Conservation (phyloP, 2,797 vertebrate genomes). For the Neosalanx taihuensis region DNA sequence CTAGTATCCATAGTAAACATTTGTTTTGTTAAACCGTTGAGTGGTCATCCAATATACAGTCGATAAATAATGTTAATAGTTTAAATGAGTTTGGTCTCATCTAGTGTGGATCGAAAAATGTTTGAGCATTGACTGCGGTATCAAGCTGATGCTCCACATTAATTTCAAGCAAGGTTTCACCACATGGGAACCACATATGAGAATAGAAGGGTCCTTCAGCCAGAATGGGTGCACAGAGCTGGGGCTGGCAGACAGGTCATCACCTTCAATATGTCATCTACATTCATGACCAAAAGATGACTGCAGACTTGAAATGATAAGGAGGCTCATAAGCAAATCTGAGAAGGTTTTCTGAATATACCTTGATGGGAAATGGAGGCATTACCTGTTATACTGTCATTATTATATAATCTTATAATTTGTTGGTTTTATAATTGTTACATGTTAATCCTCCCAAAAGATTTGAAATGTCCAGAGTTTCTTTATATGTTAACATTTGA, state of each 20-base stretch:
- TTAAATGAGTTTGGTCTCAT: background rate
- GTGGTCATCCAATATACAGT: background rate
- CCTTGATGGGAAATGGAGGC: background rate
- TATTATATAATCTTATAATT: background rate
- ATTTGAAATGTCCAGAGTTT: background rate
- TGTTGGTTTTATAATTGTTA: background rate
- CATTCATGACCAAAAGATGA: conserved; percentile 1
- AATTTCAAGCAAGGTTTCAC: conserved; percentile 14
- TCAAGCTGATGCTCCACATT: background rate
- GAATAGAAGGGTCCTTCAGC: background rate
- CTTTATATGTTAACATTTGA: background rate
- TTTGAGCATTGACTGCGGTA: background rate
- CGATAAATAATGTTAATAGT: background rate
- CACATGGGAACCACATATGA: conserved; percentile 3
- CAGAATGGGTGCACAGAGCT: background rate
- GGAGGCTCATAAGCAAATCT: background rate
- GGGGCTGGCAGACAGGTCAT: background rate
- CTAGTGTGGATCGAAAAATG: background rate
- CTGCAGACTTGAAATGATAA: conserved; percentile 14
- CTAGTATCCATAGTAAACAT: background rate
- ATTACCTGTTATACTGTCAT: background rate
- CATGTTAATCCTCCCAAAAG: background rate
- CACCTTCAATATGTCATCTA: background rate
- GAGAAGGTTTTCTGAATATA: background rate
- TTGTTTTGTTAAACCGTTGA: background rate